Percentiles rank a stretch among this genome's conserved stretches.
Evolutionary conservation across 2,888 invertebrate genomes (phyloP).

Genomic region (Melinaea marsaeus): DNA sequence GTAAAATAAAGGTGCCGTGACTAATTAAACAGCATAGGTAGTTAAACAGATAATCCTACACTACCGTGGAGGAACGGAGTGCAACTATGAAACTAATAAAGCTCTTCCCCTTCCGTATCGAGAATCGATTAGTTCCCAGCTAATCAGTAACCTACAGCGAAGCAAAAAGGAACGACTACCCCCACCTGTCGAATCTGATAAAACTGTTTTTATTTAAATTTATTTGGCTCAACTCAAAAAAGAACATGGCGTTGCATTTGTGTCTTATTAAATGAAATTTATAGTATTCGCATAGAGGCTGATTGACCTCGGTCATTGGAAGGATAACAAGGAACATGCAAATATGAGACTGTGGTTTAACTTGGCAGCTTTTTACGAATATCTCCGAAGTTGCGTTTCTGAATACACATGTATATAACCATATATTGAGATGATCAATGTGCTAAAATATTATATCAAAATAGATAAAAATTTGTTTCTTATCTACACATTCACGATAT

Average conservation of each 20-base stretch:
- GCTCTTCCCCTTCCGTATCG: slow-evolving; percentile 61
- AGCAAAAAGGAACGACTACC: slow-evolving; percentile 63
- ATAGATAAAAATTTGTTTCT: not conserved
- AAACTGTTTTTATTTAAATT: slow-evolving; percentile 77
- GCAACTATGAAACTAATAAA: slow-evolving; percentile 46
- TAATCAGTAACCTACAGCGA: slow-evolving; percentile 76
- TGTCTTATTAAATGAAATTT: slow-evolving; percentile 79
- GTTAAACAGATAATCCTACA: no score
- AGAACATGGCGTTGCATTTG: slow-evolving; percentile 69
- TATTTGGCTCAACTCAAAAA: slow-evolving; percentile 71
- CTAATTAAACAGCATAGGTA: slow-evolving; percentile 7
- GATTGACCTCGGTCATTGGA: slow-evolving; percentile 74
- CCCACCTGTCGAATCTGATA: slow-evolving; percentile 78
- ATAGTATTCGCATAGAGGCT: slow-evolving; percentile 72
- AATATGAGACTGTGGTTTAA: slow-evolving; percentile 43
- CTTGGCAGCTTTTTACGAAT: slow-evolving; percentile 10
- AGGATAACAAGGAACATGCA: slow-evolving; percentile 63
- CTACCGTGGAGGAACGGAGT: slow-evolving; percentile 10
- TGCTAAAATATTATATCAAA: not conserved
- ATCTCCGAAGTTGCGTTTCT: slow-evolving; percentile 5
- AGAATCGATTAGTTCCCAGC: slow-evolving; percentile 68
- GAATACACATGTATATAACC: not conserved
- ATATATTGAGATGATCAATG: not conserved
- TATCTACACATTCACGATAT: no score
- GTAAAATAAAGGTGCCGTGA: slow-evolving; percentile 14